Base-by-base conservation (phyloP, 2,888 invertebrate species). In the Phytoseiulus persimilis region DNA sequence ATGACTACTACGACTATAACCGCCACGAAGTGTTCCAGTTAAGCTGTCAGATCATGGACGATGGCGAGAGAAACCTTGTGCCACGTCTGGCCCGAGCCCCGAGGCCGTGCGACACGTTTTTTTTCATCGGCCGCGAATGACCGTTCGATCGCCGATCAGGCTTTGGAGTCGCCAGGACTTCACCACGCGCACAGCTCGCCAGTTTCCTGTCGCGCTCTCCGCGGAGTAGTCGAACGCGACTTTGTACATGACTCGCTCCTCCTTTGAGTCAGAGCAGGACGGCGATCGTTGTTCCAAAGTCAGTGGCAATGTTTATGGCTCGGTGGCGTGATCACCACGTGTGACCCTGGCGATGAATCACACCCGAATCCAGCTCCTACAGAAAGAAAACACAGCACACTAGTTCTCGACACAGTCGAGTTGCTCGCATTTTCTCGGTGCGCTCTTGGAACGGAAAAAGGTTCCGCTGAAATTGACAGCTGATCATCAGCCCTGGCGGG, bases 281-380 rank as follows among this genome's bases (percentile, higher is more conserved):
- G 65, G 18, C 18, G 65, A 14, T 18, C 18, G 65, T 65, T 65
- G 65, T 65, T 65, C 65, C 65, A 65, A 28, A 65, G 28, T 14
- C 65, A 65, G 65, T 23, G 65, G 65, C 18, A 65, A 18, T 65
- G 65, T 65, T 65, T 65, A 65, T 65, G 65, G 65, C 65, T 65
- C 65, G 65, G 65, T 65, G 65, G 65, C 65, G 65, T 65, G 65
- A 65, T 65, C 65, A 65, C 65, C 65, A 65, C 65, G 65, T 65
- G 65, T 18, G 65, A 2, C 18, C 65, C 9, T 65, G 28, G 65
- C 65, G 5, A 28, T 65, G 65, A 65, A 65, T 65, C 65, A 65
- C 65, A 65, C 23, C 65, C 65, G 65, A 65, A 65, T 65, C 18
- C 28, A 65, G 39, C 18, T 65, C 28, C 23, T 14, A 11, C 65